Evolutionary conservation across 2,888 invertebrate species (phyloP).

Genomic region (Cryptocheilus praepositus): DNA sequence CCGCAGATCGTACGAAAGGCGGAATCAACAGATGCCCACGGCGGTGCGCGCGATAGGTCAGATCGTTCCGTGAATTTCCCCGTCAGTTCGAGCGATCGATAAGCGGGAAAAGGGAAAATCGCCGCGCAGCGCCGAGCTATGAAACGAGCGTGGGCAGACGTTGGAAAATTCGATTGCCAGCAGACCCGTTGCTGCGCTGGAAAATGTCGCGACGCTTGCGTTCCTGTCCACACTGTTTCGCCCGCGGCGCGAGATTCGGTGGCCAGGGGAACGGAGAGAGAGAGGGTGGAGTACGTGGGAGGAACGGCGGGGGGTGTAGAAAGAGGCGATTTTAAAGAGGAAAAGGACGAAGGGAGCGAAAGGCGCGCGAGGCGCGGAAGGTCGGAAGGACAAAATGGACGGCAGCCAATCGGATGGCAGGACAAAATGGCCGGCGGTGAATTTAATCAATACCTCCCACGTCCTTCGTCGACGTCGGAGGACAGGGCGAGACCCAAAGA

Average conservation of each 20-base stretch:
- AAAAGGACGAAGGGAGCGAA: conserved; percentile 29
- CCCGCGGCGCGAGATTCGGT: conserved; percentile 45
- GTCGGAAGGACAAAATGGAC: conserved; percentile 71
- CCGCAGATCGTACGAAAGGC: not conserved
- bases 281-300: conserved; percentile 39
- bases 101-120: not conserved
- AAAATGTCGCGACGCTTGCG: conserved; percentile 67
- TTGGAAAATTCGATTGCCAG: conserved; percentile 43
- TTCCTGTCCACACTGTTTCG: conserved; percentile 31
- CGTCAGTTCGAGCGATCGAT: not conserved
- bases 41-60: too few species aligned
- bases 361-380: too few species aligned
- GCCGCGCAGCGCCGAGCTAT: not conserved
- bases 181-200: conserved; percentile 45
- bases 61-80: not conserved
- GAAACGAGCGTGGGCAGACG: not conserved
- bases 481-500: conserved; percentile 65
- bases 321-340: conserved; percentile 33
- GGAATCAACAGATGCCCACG: conserved; percentile 32
- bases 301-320: conserved; percentile 35
- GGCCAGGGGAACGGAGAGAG: conserved; percentile 8
- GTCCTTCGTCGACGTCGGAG: conserved; percentile 60
- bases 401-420: conserved; percentile 67
- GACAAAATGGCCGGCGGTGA: conserved; percentile 72
- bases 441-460: conserved; percentile 73